These are phyloP conservation scores for Grantiella picta DNA, from an alignment of 2,113 vertebrate genomes.

Conservation along the genomic window DNA sequence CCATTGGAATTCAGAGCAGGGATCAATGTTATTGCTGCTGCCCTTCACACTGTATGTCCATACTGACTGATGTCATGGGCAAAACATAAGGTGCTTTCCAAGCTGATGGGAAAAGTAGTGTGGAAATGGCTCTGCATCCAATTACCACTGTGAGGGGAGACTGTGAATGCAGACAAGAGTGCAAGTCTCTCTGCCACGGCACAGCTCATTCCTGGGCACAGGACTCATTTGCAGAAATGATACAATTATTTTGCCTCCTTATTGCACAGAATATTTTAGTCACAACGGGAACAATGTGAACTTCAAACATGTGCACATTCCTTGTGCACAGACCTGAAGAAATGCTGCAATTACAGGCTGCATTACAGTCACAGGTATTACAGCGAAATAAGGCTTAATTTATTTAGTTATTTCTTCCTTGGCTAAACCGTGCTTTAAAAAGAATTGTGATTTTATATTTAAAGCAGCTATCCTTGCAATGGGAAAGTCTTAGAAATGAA, in stretches of 20 bases:
- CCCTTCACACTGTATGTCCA: background rate
- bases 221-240: background rate
- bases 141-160: background rate
- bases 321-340: background rate
- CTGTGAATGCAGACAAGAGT: background rate
- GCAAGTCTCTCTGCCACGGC: background rate
- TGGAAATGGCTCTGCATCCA: background rate
- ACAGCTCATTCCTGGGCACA: background rate
- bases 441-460: background rate
- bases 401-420: background rate
- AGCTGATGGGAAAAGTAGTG: background rate
- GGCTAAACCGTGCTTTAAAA: background rate
- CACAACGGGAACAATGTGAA: background rate
- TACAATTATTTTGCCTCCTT: background rate
- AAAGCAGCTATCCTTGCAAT: background rate
- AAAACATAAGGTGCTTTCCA: background rate
- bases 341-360: background rate
- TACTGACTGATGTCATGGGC: background rate
- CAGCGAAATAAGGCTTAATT: background rate
- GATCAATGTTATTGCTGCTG: background rate
- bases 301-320: background rate
- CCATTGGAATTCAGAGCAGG: background rate
- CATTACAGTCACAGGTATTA: background rate
- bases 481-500: background rate
- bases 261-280: background rate